A percentile compares a stretch with the other conserved stretches of the same genome.
These are phyloP conservation scores for Bhutanitis thaidina DNA, from an alignment of 2,888 invertebrate species.

Conservation along the genomic window DNA sequence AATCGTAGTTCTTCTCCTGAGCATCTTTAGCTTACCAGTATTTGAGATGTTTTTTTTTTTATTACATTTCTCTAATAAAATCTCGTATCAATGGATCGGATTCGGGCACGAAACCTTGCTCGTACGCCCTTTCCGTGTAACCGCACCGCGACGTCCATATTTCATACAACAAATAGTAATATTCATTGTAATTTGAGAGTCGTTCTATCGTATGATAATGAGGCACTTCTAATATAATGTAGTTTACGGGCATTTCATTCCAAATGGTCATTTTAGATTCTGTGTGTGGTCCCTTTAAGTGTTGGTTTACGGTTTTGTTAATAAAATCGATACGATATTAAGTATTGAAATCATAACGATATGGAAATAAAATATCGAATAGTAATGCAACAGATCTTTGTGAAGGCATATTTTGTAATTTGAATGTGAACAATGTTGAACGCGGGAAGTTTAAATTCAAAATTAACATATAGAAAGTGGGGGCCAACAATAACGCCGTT, in stretches of 20 bases:
- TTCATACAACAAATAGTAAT: conserved; percentile 57
- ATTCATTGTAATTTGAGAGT: conserved; percentile 59
- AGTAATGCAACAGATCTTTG: too few relatives aligned
- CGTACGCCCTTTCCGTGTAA: conserved; percentile 54
- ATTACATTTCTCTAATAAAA: conserved; percentile 18
- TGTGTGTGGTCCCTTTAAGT: conserved; percentile 18
- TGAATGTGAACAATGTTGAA: too few relatives aligned
- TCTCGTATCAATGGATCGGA: conserved; percentile 13
- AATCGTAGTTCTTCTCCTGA: too few relatives aligned
- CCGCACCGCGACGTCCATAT: conserved; percentile 37
- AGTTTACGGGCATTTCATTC: conserved; percentile 39
- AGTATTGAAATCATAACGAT: background rate
- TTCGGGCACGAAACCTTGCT: background rate
- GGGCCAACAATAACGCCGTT: too few relatives aligned
- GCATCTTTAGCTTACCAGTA: too few relatives aligned
- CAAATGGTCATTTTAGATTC: conserved; percentile 15
- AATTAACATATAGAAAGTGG: too few relatives aligned
- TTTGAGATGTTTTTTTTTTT: conserved; percentile 3
- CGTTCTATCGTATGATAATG: conserved; percentile 42
- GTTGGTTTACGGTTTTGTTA: conserved; percentile 10
- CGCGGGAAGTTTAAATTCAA: too few relatives aligned
- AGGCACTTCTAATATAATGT: conserved; percentile 47
- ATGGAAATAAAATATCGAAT: background rate
- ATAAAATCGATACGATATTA: background rate
- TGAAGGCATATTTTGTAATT: too few relatives aligned